A percentile compares a stretch with the other conserved stretches of the same genome.
These are phyloP conservation scores for Hesperia comma DNA, from an alignment of 2,888 invertebrate species.

Conservation along the genomic window DNA sequence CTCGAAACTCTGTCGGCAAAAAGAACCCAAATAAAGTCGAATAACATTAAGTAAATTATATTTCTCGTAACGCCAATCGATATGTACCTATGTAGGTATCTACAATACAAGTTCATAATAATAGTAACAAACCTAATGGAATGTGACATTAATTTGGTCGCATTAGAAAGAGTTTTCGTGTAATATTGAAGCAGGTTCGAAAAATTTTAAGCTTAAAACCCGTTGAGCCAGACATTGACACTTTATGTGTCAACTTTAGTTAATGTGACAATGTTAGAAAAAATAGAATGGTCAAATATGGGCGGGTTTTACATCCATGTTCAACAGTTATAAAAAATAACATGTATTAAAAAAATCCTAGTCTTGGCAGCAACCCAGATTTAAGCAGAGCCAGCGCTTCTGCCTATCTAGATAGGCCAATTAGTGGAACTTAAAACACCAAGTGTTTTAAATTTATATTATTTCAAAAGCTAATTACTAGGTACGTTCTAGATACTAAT, in stretches of 20 bases:
- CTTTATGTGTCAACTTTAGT: too few relatives aligned
- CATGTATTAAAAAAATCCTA: background rate
- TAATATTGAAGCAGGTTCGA: too few relatives aligned
- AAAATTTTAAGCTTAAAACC: too few relatives aligned
- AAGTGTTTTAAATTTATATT: slow-evolving; percentile 6
- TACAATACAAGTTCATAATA: too few relatives aligned
- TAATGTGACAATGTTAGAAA: too few relatives aligned
- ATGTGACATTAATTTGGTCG: too few relatives aligned
- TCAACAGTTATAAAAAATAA: slow-evolving; percentile 1
- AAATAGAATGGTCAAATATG: too few relatives aligned
- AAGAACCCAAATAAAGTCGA: slow-evolving; percentile 1
- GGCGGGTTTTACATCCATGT: too few relatives aligned
- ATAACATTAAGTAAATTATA: slow-evolving; percentile 3
- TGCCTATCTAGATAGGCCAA: slow-evolving; percentile 29
- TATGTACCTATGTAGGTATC: background rate
- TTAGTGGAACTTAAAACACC: slow-evolving; percentile 18
- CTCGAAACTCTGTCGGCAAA: background rate
- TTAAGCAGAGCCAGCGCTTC: slow-evolving; percentile 1
- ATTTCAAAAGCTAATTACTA: background rate
- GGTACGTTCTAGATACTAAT: too few relatives aligned
- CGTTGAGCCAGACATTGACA: too few relatives aligned
- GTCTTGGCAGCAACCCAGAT: slow-evolving; percentile 28
- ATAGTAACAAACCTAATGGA: too few relatives aligned
- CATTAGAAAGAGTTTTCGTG: too few relatives aligned
- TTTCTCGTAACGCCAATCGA: background rate